phyloP scores from a whole-genome alignment of 2,888 invertebrate genomes.

The Dicycla oo region DNA sequence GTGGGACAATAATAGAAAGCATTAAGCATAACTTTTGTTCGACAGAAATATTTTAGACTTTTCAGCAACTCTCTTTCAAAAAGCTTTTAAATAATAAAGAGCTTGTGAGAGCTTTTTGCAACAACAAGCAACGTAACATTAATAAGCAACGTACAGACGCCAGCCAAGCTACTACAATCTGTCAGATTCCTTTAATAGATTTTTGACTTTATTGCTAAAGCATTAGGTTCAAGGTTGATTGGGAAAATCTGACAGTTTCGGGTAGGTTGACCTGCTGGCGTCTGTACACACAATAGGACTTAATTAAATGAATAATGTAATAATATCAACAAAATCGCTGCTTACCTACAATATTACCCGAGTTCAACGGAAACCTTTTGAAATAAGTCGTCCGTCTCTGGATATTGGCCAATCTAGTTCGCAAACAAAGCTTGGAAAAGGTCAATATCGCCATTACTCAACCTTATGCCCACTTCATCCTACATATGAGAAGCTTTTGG shows the following conservation, averaged over 20 bases:
- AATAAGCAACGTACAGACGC: not conserved
- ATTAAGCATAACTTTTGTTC: not conserved
- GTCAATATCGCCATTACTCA: slow-evolving; percentile 64
- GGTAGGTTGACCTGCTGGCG: no score
- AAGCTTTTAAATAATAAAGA: not conserved
- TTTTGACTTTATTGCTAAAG: no score
- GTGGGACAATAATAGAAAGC: no score
- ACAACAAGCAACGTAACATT: not conserved
- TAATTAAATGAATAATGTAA: slow-evolving; percentile 36
- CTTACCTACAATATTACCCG: slow-evolving; percentile 1
- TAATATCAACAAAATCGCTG: not conserved
- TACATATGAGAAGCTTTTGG: slow-evolving; percentile 12
- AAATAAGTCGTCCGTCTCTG: slow-evolving; percentile 35
- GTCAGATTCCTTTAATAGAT: no score
- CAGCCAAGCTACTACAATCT: no score
- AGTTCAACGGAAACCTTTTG: slow-evolving; percentile 43
- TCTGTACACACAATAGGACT: not conserved
- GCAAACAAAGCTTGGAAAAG: slow-evolving; percentile 58
- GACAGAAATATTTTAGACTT: not conserved
- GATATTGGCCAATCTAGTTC: slow-evolving; percentile 36
- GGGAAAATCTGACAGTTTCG: no score
- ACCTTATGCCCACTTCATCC: slow-evolving; percentile 56
- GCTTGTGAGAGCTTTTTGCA: not conserved
- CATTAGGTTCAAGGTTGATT: no score
- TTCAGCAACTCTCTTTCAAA: not conserved